Percentiles rank a stretch among this genome's conserved stretches.
These are phyloP conservation scores for Acanthoscelides obtectus DNA, from an alignment of 2,888 invertebrate species.

Conservation along the genomic window DNA sequence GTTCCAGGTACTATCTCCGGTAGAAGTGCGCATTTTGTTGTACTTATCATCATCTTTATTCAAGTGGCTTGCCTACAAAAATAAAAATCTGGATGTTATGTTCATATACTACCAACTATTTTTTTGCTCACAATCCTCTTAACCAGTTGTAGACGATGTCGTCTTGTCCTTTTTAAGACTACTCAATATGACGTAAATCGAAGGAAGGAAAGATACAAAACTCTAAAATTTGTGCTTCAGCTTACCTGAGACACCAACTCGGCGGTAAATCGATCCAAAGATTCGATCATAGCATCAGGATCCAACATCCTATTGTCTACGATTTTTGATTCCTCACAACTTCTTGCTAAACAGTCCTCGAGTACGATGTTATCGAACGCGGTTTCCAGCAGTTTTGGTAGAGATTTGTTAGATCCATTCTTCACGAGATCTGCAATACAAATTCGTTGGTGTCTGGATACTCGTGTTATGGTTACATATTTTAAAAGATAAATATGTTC, in stretches of 20 bases:
- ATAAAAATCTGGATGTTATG: too few relatives aligned
- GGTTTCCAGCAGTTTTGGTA: slow-evolving; percentile 26
- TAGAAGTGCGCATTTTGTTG: slow-evolving; percentile 27
- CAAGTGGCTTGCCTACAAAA: slow-evolving; percentile 53
- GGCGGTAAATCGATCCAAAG: slow-evolving; percentile 60
- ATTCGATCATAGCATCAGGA: slow-evolving; percentile 65
- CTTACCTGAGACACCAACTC: slow-evolving; percentile 56
- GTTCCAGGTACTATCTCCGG: slow-evolving; percentile 69
- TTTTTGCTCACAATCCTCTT: too few relatives aligned
- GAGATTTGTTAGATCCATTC: slow-evolving; percentile 49
- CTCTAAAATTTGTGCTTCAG: too few relatives aligned
- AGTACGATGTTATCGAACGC: slow-evolving; percentile 23
- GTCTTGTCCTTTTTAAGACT: too few relatives aligned
- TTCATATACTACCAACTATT: too few relatives aligned
- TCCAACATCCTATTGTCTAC: slow-evolving; percentile 49
- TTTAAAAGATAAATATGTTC: background rate
- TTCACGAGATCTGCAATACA: slow-evolving; percentile 38
- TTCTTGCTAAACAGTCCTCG: slow-evolving; percentile 35
- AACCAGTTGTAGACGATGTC: too few relatives aligned
- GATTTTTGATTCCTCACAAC: slow-evolving; percentile 34
- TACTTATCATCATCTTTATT: slow-evolving; percentile 45
- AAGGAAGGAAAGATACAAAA: too few relatives aligned
- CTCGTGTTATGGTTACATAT: background rate
- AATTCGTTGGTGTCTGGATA: background rate
- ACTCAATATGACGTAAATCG: too few relatives aligned